Base-by-base conservation (phyloP, 2,113 vertebrate genomes). In the Laterallus jamaicensis region DNA sequence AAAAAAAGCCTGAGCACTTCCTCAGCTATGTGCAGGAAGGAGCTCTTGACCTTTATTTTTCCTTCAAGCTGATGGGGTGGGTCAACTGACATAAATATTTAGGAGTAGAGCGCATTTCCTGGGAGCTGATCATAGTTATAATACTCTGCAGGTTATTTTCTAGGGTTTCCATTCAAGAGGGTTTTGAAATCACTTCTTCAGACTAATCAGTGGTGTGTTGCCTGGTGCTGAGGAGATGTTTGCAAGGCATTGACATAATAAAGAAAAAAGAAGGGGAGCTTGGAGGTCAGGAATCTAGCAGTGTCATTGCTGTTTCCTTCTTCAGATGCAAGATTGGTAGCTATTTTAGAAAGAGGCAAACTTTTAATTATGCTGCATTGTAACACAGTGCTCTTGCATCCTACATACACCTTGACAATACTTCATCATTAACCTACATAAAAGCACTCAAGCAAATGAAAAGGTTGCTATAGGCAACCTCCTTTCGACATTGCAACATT, bases 401-500 rank as follows among this genome's bases (percentile, higher is more conserved):
- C 86, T 37, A 15, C 59, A 1, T 31, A 35, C 67, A 90, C 68
- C 88, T 92, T 13, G 6, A 64, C 29, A 55, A 29, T 40, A 28
- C 67, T 44, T 76, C 31, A 9, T 73, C n/a, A 0, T 73, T 83
- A 66, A 71, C 66, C 67, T 35, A n/a, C 56, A 29, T 55, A 42
- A 71, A 90, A 75, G 60, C 63, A 50, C 81, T 90, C 39, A 19
- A 49, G 69, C n/a, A 91, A 88, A 85, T 75, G 77, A 74, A 78
- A 82, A 93, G 82, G 93, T 94, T 97, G 94, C 84, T 56, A 68
- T 25, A 11, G 88, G 92, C 94, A 96, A 88, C 90, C 12, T 31
- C 82, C 75, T 90, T 67, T 56, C 7, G 39, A 82, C 60, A 42
- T 25, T 0, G 18, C 32, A 63, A 12, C 31, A 66, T 74, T 86